Base-by-base conservation (phyloP, 2,797 vertebrate genomes). In the Momotus momota region DNA sequence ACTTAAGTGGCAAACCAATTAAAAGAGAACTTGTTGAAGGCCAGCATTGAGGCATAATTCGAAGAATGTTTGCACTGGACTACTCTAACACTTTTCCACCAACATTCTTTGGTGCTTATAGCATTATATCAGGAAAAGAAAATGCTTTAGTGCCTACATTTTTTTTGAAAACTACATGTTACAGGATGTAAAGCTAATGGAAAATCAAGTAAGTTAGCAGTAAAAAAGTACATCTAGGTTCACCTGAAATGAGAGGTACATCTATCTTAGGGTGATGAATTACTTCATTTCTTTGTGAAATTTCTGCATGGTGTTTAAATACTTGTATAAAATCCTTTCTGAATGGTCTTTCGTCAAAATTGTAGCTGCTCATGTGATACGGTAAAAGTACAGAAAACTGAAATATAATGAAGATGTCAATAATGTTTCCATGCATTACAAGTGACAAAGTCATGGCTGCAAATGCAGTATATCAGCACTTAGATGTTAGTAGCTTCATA, bases 261-360 rank as follows among this genome's bases (percentile, higher is more conserved):
- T 85, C n/a, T 78, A 16, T 90, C 57, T 87, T 72, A 43, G 13
- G 31, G n/a, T 79, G 70, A 88, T 71, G 3, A 84, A 67, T 84
- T 77, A 41, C 38, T 94, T 83, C 1, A 55, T 70, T 91, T 89
- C 27, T 72, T 40, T 21, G 5, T 46, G 43, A 91, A 67, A 74
- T 81, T 82, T 93, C 60, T 87, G 35, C 29, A 45, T 88, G 35
- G 22, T 9, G 7, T 86, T 90, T 94, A 86, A 92, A 92, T 64
- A 55, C 13, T 91, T 82, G 38, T 75, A 82, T 69, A 91, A 88
- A 94, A 86, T 65, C 52, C 21, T 75, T 90, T 57, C 31, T 5
- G 84, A 92, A 54, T 18, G 73, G 25, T 55, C 27, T 85, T 89
- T 87, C 27, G 67, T 73, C 27, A 87, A 57, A 85, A 51, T 16